These are phyloP conservation scores for Thryonomys swinderianus DNA, from an alignment of 2,113 vertebrate species.

Conservation along the genomic window DNA sequence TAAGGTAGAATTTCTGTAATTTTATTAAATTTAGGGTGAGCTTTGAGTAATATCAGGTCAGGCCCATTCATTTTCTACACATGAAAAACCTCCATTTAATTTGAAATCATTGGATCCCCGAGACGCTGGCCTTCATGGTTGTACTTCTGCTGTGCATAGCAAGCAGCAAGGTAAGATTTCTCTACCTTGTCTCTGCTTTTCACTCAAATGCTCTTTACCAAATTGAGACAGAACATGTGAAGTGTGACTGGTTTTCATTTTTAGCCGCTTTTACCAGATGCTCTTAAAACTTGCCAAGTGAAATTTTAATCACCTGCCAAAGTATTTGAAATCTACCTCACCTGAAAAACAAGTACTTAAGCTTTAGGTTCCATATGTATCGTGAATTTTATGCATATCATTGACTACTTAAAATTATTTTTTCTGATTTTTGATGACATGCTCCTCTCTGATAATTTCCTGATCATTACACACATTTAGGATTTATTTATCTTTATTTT, in stretches of 20 bases:
- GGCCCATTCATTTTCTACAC: background rate
- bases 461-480: background rate
- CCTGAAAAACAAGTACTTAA: background rate
- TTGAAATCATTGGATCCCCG: background rate
- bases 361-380: background rate
- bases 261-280: constrained; percentile 42
- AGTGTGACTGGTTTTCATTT: constrained; percentile 57
- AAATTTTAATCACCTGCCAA: constrained; percentile 33
- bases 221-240: constrained; percentile 11
- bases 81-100: background rate
- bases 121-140: background rate
- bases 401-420: background rate
- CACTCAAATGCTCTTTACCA: background rate
- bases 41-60: background rate
- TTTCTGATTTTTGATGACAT: background rate
- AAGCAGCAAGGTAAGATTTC: background rate
- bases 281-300: constrained; percentile 17
- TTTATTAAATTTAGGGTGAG: background rate
- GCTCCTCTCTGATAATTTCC: background rate
- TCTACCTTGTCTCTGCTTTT: constrained; percentile 46
- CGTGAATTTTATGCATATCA: background rate
- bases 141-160: background rate
- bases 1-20: background rate
- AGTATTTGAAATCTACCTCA: background rate
- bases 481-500: background rate